Evolutionary conservation across 2,888 invertebrate genomes (phyloP).

Genomic region (Hydrotaea diabolus): DNA sequence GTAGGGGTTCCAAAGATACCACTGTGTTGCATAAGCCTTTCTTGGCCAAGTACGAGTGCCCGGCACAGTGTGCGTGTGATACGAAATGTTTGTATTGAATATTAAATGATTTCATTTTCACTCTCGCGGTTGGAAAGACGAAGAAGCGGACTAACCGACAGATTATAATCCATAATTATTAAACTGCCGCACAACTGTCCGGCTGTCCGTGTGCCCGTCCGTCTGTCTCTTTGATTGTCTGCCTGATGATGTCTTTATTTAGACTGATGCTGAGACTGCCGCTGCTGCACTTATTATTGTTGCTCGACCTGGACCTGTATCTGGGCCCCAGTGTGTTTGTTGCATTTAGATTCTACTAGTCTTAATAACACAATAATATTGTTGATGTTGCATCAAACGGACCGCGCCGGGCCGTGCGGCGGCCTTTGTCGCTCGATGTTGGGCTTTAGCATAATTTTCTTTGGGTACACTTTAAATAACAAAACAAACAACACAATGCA

Average conservation of each 20-base stretch:
- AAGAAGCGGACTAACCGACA: constrained; percentile 46
- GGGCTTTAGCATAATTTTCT: constrained; percentile 53
- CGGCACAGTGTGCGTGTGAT: not conserved
- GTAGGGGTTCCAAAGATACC: no score
- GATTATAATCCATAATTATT: constrained; percentile 67
- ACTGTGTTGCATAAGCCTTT: no score
- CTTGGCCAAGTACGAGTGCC: no score
- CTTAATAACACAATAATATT: constrained; percentile 30
- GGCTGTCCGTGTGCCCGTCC: not conserved
- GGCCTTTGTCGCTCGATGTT: constrained; percentile 33
- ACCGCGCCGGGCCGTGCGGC: constrained; percentile 52
- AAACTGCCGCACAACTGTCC: constrained; percentile 41
- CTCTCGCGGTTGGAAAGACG: constrained; percentile 57
- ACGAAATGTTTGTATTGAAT: constrained; percentile 66
- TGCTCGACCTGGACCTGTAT: constrained; percentile 2
- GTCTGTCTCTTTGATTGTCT: constrained; percentile 22
- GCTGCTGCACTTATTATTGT: not conserved
- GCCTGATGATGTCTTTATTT: constrained; percentile 64
- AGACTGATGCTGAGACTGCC: constrained; percentile 36
- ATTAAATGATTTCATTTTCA: constrained; percentile 65
- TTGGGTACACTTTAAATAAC: constrained; percentile 63
- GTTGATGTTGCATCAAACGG: constrained; percentile 63
- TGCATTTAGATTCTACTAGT: constrained; percentile 39
- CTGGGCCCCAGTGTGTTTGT: constrained; percentile 19
- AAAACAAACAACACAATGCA: constrained; percentile 37